Conservation (phyloP, 2,888 invertebrate genomes). For the Emesis russula region DNA sequence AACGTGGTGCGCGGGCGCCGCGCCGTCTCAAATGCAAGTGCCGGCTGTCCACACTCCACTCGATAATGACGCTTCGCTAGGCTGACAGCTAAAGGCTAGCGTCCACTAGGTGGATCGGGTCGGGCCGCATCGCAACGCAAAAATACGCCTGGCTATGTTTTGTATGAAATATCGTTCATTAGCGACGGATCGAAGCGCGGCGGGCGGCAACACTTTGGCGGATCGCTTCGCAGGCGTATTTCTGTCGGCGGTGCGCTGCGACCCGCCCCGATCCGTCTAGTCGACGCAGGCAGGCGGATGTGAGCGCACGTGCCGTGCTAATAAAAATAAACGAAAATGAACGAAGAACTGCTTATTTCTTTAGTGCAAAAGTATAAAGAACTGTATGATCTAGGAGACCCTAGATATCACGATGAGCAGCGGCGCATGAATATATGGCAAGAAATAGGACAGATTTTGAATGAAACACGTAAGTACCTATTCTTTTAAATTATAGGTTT, state of each 20-base stretch:
- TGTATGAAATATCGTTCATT: conserved; percentile 42
- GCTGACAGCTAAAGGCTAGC: too few species aligned
- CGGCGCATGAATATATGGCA: conserved; percentile 9
- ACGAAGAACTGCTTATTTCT: background rate
- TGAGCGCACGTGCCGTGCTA: background rate
- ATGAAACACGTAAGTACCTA: background rate
- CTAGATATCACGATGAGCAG: conserved; percentile 7
- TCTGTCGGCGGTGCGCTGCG: conserved; percentile 17
- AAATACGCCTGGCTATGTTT: conserved; percentile 51
- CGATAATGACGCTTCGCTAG: too few species aligned
- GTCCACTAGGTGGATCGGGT: conserved; percentile 53
- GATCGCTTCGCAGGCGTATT: conserved; percentile 37
- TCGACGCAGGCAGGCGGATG: conserved; percentile 10
- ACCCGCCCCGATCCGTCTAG: background rate
- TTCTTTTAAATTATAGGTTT: background rate
- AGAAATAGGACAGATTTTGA: background rate
- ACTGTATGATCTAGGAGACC: conserved; percentile 18
- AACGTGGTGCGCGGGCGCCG: too few species aligned
- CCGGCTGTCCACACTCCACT: too few species aligned
- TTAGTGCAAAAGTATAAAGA: background rate
- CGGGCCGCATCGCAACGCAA: conserved; percentile 55
- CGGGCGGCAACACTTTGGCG: conserved; percentile 13
- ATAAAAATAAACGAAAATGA: background rate
- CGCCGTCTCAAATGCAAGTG: too few species aligned
- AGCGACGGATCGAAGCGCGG: conserved; percentile 35